Percentiles rank a stretch among this genome's conserved stretches.
Evolutionary conservation across 2,113 vertebrate genomes (phyloP).

Genomic region (Limanda limanda): DNA sequence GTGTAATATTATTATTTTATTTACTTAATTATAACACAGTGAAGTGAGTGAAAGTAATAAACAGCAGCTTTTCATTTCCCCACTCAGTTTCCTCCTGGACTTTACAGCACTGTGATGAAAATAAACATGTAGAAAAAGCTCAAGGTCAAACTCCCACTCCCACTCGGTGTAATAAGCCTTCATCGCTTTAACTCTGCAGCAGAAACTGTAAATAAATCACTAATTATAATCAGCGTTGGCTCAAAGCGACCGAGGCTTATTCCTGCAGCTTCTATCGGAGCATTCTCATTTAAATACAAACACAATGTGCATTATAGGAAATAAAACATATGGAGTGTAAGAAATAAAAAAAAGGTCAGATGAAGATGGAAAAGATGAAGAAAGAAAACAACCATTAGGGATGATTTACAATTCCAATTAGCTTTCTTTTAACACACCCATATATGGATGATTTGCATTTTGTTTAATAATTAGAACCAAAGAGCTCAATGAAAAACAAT

Average conservation of each 20-base stretch:
- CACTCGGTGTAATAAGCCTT: conserved; percentile 11
- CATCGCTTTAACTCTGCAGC: conserved; percentile 10
- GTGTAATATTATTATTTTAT: no score
- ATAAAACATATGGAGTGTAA: background rate
- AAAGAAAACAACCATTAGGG: background rate
- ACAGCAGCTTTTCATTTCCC: background rate
- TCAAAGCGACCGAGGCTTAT: no score
- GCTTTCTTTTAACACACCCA: background rate
- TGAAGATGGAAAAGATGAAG: conserved; percentile 1
- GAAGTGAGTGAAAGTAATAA: no score
- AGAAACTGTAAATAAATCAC: conserved; percentile 8
- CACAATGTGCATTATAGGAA: background rate
- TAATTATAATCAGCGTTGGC: conserved; percentile 36
- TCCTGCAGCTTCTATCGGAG: no score
- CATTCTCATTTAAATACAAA: no score
- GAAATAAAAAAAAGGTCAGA: conserved; percentile 29
- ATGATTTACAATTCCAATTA: conserved; percentile 33
- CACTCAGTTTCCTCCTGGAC: background rate
- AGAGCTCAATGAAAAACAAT: background rate
- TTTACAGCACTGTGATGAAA: background rate
- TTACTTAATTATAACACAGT: no score
- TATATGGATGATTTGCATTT: background rate
- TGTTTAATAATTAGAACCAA: conserved; percentile 13
- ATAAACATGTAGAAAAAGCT: conserved; percentile 21
- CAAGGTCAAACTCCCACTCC: conserved; percentile 24